Percentiles rank a stretch among this genome's conserved stretches.
Evolutionary conservation across 1,140 invertebrate species (phyloP).

Genomic region (Coenobita brevimanus): DNA sequence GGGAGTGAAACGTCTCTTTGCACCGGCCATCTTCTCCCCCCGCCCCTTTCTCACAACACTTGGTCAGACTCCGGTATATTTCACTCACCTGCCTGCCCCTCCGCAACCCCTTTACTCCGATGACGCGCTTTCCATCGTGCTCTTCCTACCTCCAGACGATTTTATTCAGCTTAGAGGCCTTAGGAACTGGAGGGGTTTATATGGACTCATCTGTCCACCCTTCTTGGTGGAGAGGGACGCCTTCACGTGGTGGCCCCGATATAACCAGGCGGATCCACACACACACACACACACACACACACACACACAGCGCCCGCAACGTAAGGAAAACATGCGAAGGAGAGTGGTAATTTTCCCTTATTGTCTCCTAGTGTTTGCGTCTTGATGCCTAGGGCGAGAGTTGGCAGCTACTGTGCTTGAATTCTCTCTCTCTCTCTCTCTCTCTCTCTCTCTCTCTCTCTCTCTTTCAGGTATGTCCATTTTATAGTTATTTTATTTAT

Average conservation of each 20-base stretch:
- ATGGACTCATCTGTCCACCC: no score
- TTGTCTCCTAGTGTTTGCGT: conserved; percentile 64
- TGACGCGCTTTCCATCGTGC: no score
- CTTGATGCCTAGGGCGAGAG: conserved; percentile 40
- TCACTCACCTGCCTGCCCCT: conserved; percentile 52
- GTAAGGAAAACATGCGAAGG: conserved; percentile 56
- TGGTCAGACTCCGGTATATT: conserved; percentile 57
- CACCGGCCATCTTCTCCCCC: conserved; percentile 41
- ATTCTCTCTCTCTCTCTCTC: conserved; percentile 22
- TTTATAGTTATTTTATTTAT: no score
- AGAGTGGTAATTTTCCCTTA: conserved; percentile 58
- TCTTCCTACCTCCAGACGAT: no score
- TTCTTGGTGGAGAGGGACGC: no score
- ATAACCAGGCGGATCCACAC: no score
- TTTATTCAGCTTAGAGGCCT: no score
- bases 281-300: conserved; percentile 50
- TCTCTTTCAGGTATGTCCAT: no score
- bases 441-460: conserved; percentile 8
- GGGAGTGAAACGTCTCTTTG: conserved; percentile 40
- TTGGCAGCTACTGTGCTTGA: conserved; percentile 44
- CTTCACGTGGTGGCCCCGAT: no score
- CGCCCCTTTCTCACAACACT: conserved; percentile 50
- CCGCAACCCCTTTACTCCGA: no score
- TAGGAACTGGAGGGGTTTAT: no score
- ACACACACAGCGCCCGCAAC: conserved; percentile 53